Base-by-base conservation (phyloP, 1,140 invertebrate genomes). In the Bombus huntii region DNA sequence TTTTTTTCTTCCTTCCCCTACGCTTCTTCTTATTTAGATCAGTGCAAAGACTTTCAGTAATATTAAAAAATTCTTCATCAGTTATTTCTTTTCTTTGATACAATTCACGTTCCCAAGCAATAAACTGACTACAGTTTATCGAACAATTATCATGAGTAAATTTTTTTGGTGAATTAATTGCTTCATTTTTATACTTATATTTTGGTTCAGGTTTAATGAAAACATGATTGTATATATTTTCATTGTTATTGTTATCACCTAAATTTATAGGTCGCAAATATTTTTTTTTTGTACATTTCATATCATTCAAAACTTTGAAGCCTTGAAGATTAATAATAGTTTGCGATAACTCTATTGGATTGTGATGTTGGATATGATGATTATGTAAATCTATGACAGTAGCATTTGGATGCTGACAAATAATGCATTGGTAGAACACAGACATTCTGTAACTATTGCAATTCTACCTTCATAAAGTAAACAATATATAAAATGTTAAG, bases 321-420 rank as follows among this genome's bases (percentile, higher is more conserved):
- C 92, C 89, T 77, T 92, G 92, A 73, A 93, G 89, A 39, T 89
- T 83, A 73, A 94, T 91, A 10, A 92, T 88, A 6, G 92, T 91
- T 0, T 92, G 73, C 0, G 93, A 94, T 42, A 94, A 87, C 72
- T 93, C 91, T 83, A 92, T 90, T 1, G 82, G 57, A 4, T 89
- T 92, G 37, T 93, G 93, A 66, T 85, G 73, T 42, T 83, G 88
- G 0, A 89, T 89, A 76, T 94, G 92, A 86, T 94, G 93, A 42
- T 86, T 83, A 75, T 94, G 93, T 12, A 93, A 76, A 62, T 92
- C 90, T 1, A 31, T 39, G 5, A 74, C 28, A 37, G 78, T 74
- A 34, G 3, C 47, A 44, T 74, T 66, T 31, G 9, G 3, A 0
- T 75, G 42, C 1, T 81, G 28, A 28, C 83, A 85, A 15, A 85